Base-by-base conservation (phyloP, 2,888 invertebrate genomes). In the Marasmarcha lunaedactyla region DNA sequence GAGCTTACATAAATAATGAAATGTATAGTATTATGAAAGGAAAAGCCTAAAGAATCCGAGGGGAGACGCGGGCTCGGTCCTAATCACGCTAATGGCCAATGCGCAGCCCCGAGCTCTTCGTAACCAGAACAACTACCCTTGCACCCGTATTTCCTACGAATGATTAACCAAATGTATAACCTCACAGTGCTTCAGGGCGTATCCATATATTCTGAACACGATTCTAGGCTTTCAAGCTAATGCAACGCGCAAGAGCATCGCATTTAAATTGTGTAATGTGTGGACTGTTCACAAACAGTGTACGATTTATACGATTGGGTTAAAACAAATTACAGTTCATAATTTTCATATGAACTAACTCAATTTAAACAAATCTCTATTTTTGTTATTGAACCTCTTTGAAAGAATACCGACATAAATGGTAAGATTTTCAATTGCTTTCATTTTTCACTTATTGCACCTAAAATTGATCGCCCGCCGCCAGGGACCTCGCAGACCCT, bases 11-110 rank as follows among this genome's bases (percentile, higher is more conserved):
- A 74, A 81, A 79, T 81, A 79, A 81, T 81, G 71, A 77, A 78
- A 77, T 78, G 78, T 79, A 74, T 76, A 71, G 71, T 76, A 78
- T 78, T 77, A 79, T 73, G 76, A 76, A 78, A 77, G 73, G 77
- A 72, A 74, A 71, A 70, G 74, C 68, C 74, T 76, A 72, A 78
- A 78, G 78, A 78, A 79, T 76, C 71, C 68, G 73, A 68, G 69
- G 71, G 68, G 55, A 67, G 65, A 48, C 58, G 61, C 62, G 62
- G 68, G 54, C 65, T 59, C n/a, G n/a, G n/a, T 71, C 74, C 71
- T 83, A 84, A 84, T 84, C 84, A 84, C 71, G 78, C 79, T 84
- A 84, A 84, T 84, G 83, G 83, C 76, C 78, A 81, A 79, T 83
- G 78, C 81, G 77, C 79, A 70, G 66, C 59, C 53, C 52, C 47